These are phyloP conservation scores for Pseudorasbora parva DNA, from an alignment of 2,113 vertebrate species.

Conservation along the genomic window DNA sequence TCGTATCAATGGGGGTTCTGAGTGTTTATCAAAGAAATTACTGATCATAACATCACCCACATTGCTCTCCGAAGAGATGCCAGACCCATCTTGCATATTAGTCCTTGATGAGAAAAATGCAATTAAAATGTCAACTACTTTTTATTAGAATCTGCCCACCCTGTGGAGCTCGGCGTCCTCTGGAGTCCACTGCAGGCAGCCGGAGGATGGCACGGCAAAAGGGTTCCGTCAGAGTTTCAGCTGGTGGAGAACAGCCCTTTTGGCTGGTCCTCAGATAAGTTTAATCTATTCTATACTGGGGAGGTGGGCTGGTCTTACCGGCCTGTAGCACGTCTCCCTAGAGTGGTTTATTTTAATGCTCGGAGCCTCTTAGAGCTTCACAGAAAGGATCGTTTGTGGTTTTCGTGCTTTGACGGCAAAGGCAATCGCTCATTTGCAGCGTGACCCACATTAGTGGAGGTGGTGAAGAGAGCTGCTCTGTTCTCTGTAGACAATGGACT, in stretches of 20 bases:
- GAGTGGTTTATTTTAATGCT: not conserved
- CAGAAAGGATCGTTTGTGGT: not conserved
- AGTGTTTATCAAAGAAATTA: conserved; percentile 76
- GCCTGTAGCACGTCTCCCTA: not conserved
- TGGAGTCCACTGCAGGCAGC: conserved; percentile 61
- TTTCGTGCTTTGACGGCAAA: not conserved
- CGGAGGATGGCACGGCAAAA: conserved; percentile 64
- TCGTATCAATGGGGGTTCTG: conserved; percentile 56
- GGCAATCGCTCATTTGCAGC: conserved; percentile 1
- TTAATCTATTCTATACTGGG: not conserved
- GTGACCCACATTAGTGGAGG: conserved; percentile 25
- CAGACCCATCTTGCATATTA: conserved; percentile 75
- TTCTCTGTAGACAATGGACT: conserved; percentile 8
- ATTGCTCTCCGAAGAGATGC: conserved; percentile 76
- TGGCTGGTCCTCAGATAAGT: conserved; percentile 12
- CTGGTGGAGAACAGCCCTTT: conserved; percentile 33
- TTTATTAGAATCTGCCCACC: conserved; percentile 76
- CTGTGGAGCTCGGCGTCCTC: conserved; percentile 69
- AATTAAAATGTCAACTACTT: conserved; percentile 80
- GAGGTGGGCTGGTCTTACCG: too few relatives aligned
- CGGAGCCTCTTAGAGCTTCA: not conserved
- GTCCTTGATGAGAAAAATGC: conserved; percentile 81
- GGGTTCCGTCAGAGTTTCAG: conserved; percentile 35
- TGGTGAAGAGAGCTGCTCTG: conserved; percentile 1
- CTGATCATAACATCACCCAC: conserved; percentile 76